These are phyloP conservation scores for Rattus rattus DNA, from an alignment of 2,113 vertebrate species.

Conservation along the genomic window DNA sequence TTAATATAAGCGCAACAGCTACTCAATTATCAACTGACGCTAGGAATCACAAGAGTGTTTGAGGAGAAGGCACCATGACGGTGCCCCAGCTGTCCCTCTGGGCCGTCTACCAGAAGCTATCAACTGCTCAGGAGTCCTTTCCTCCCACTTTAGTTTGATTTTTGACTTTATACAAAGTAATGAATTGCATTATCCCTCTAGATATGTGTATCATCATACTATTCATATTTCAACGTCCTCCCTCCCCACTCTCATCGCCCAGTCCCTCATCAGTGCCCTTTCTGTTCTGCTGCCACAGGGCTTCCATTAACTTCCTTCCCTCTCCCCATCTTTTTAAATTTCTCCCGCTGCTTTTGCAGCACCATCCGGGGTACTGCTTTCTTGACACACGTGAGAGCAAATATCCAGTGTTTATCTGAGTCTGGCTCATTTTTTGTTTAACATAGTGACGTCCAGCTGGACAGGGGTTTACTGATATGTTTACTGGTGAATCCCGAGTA, in stretches of 20 bases:
- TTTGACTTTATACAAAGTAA: neutral
- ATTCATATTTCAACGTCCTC: neutral
- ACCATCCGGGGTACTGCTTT: neutral
- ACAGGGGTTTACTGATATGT: neutral
- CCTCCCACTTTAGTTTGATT: neutral
- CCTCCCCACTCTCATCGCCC: too few species aligned
- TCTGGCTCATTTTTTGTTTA: neutral
- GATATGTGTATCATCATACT: too few species aligned
- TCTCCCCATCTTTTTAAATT: neutral
- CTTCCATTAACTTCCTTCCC: neutral
- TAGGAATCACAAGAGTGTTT: neutral
- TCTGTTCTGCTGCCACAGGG: neutral
- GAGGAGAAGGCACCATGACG: constrained; percentile 5
- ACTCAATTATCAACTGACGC: constrained; percentile 26
- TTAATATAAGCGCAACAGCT: constrained; percentile 26
- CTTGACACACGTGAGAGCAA: neutral
- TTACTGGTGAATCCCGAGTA: neutral
- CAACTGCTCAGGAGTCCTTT: neutral
- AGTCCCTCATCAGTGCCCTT: neutral
- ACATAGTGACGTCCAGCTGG: neutral
- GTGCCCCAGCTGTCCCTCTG: neutral
- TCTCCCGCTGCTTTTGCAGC: neutral
- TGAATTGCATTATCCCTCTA: too few species aligned
- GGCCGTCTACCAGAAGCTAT: neutral
- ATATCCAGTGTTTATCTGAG: neutral